phyloP scores from a whole-genome alignment of 2,113 vertebrate species.

The Ovibos moschatus region DNA sequence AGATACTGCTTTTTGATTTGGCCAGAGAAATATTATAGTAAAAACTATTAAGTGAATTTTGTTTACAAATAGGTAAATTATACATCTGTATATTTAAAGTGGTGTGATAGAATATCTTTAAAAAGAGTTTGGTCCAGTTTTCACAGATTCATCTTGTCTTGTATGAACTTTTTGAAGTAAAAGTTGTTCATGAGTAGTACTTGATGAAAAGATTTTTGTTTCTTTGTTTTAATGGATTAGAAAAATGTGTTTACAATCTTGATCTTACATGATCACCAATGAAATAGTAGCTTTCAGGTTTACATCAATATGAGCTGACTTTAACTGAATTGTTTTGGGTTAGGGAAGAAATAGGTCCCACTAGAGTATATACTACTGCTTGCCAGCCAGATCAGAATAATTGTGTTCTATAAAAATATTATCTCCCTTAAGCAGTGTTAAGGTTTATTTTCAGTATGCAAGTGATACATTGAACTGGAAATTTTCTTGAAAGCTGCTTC shows the following conservation, averaged over 20 bases:
- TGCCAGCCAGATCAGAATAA: slow-evolving; percentile 1
- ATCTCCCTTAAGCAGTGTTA: slow-evolving; percentile 52
- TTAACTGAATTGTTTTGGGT: slow-evolving; percentile 57
- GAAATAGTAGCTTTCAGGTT: slow-evolving; percentile 64
- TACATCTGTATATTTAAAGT: slow-evolving; percentile 58
- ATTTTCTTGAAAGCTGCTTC: slow-evolving; percentile 54
- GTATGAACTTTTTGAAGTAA: slow-evolving; percentile 53
- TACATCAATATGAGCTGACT: slow-evolving; percentile 55
- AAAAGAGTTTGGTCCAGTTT: slow-evolving; percentile 53
- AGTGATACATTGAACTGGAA: slow-evolving; percentile 2
- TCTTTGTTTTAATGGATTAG: slow-evolving; percentile 54
- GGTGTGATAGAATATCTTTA: slow-evolving; percentile 42
- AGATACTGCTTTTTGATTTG: slow-evolving; percentile 62
- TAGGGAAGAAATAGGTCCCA: slow-evolving; percentile 47
- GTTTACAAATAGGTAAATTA: slow-evolving; percentile 69
- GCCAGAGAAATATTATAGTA: slow-evolving; percentile 45
- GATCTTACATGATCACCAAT: slow-evolving; percentile 11
- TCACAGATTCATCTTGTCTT: slow-evolving; percentile 45
- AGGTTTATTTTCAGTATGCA: slow-evolving; percentile 36
- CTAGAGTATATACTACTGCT: not conserved
- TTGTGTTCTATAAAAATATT: not conserved
- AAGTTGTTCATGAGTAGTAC: slow-evolving; percentile 53
- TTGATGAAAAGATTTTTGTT: slow-evolving; percentile 42
- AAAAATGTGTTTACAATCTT: slow-evolving; percentile 74
- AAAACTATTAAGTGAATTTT: slow-evolving; percentile 48